Conservation (phyloP, 2,888 invertebrate species). For the Thera obeliscata region DNA sequence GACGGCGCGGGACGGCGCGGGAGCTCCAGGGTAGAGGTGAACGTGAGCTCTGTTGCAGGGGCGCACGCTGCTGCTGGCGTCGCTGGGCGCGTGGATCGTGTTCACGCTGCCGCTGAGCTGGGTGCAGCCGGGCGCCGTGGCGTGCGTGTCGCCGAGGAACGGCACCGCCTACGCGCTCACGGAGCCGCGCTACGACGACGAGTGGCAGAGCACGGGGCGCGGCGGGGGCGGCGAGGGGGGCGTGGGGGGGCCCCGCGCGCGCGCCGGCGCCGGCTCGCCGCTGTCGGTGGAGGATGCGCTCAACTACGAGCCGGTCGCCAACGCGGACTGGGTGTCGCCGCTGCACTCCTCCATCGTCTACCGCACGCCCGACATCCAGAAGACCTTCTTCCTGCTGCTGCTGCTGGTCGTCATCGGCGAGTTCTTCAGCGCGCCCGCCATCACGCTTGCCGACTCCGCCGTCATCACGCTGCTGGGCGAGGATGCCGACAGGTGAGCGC, state of each 20-base stretch:
- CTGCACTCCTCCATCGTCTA: conserved; percentile 97
- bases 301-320: conserved; percentile 88
- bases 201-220: conserved; percentile 45
- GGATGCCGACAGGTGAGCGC: conserved; percentile 88
- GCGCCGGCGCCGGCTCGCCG: conserved; percentile 86
- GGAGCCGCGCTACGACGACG: conserved; percentile 82
- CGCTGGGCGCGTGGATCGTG: conserved; percentile 97
- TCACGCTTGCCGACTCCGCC: conserved; percentile 96
- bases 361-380: conserved; percentile 94
- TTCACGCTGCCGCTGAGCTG: conserved; percentile 98
- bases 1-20: too few species aligned
- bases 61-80: conserved; percentile 93
- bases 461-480: conserved; percentile 95
- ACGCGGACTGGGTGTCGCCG: conserved; percentile 93
- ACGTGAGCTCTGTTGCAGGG: conserved; percentile 68
- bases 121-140: conserved; percentile 96
- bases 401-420: conserved; percentile 97
- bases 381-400: conserved; percentile 97
- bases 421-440: conserved; percentile 98
- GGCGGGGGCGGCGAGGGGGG: conserved; percentile 44
- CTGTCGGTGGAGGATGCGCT: conserved; percentile 89
- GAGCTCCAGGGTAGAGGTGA: too few species aligned
- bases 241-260: conserved; percentile 61
- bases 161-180: conserved; percentile 86
- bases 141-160: conserved; percentile 88